Evolutionary conservation across 2,888 invertebrate genomes (phyloP).

Genomic region (Hyposoter dolosus): DNA sequence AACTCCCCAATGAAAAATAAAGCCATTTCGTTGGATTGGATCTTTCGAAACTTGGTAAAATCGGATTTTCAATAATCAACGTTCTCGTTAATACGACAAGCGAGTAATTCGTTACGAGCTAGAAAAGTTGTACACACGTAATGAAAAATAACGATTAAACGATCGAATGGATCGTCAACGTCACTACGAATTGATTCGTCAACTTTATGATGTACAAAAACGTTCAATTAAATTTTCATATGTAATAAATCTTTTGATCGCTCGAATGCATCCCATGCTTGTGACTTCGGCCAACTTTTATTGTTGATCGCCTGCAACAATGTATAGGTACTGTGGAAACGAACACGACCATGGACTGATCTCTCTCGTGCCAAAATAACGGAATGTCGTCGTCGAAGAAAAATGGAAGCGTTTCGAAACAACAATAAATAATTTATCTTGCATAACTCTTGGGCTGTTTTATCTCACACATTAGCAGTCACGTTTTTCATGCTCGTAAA

Average conservation of each 20-base stretch:
- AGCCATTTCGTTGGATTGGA: too few relatives aligned
- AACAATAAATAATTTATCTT: conserved; percentile 16
- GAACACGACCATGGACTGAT: conserved; percentile 34
- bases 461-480: conserved; percentile 5
- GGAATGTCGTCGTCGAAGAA: background rate
- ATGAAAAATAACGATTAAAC: background rate
- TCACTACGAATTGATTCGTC: background rate
- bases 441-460: background rate
- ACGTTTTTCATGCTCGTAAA: conserved; percentile 24
- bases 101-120: background rate
- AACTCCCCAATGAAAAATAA: too few relatives aligned
- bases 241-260: conserved; percentile 18
- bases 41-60: too few relatives aligned
- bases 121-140: background rate
- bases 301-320: conserved; percentile 49
- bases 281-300: conserved; percentile 37
- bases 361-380: conserved; percentile 31
- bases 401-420: conserved; percentile 1
- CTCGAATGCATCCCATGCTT: background rate
- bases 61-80: background rate
- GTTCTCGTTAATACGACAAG: background rate
- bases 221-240: background rate
- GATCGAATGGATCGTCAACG: background rate
- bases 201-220: background rate
- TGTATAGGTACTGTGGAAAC: conserved; percentile 31